These are phyloP conservation scores for Nanorana parkeri DNA, from an alignment of 2,113 vertebrate genomes.

Conservation along the genomic window DNA sequence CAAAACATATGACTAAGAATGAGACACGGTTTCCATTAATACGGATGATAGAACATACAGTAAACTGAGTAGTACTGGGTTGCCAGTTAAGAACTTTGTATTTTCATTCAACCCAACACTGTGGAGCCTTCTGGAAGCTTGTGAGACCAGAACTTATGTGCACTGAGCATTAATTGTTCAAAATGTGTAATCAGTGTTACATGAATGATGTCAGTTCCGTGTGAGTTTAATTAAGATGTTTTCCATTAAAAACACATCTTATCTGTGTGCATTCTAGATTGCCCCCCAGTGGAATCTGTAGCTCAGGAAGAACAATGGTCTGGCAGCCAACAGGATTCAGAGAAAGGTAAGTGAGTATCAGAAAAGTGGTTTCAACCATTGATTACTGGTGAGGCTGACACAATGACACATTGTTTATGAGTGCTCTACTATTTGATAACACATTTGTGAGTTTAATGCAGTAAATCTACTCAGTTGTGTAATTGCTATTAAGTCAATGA, in stretches of 20 bases:
- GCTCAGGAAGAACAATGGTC: constrained; percentile 51
- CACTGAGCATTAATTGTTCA: not conserved
- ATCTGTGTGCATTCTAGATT: constrained; percentile 47
- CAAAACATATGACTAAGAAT: no score
- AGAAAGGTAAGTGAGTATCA: constrained; percentile 39
- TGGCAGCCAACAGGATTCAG: constrained; percentile 18
- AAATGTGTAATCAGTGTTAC: constrained; percentile 26
- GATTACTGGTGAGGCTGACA: not conserved
- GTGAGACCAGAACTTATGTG: not conserved
- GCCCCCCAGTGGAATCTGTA: constrained; percentile 25
- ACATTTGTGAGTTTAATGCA: not conserved
- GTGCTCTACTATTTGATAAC: not conserved
- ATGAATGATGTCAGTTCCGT: constrained; percentile 35
- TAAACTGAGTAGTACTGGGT: no score
- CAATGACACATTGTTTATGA: not conserved
- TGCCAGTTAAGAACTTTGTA: no score
- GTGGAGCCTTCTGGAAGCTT: not conserved
- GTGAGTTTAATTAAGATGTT: constrained; percentile 18
- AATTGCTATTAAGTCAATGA: not conserved
- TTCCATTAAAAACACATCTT: constrained; percentile 28
- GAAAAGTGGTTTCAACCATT: constrained; percentile 18
- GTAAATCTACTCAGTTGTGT: not conserved
- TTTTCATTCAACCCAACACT: not conserved
- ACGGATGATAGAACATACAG: no score
- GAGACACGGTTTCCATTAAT: no score